Conservation (phyloP, 2,797 vertebrate species). For the Acomys russatus region DNA sequence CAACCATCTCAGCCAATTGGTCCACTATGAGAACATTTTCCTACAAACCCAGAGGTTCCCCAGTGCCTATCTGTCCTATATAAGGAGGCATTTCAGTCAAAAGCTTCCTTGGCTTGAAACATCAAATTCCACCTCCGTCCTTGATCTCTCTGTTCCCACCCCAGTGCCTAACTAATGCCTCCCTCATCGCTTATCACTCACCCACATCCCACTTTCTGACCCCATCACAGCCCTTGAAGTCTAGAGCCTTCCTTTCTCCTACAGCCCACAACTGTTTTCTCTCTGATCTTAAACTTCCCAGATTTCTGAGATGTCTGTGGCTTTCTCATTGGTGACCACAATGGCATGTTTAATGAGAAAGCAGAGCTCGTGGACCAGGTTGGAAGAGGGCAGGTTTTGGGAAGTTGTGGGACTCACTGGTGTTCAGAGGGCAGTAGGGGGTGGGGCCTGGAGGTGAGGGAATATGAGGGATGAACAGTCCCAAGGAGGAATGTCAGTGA, state of each 20-base stretch:
- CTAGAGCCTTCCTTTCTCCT: neutral
- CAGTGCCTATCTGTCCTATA: neutral
- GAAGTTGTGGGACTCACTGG: neutral
- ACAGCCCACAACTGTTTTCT: slow-evolving; percentile 16
- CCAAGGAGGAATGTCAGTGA: neutral
- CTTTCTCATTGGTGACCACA: slow-evolving; percentile 90
- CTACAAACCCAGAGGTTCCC: neutral
- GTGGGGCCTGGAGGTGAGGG: neutral
- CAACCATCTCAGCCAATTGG: neutral
- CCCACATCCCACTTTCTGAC: neutral
- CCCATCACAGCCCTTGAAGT: neutral
- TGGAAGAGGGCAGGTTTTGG: slow-evolving; percentile 53
- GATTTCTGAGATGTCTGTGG: slow-evolving; percentile 89
- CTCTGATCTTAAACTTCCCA: slow-evolving; percentile 76
- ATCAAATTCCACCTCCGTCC: neutral
- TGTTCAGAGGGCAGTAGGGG: neutral
- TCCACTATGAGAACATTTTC: neutral
- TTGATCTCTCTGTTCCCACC: neutral
- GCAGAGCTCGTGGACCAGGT: slow-evolving; percentile 89
- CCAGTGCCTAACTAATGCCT: neutral
- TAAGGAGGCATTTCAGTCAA: neutral
- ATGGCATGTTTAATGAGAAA: slow-evolving; percentile 89
- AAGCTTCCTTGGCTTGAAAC: neutral
- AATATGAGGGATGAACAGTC: neutral
- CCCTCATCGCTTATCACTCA: neutral